Conservation (phyloP, 2,888 invertebrate species). For the Mesoligia furuncula region DNA sequence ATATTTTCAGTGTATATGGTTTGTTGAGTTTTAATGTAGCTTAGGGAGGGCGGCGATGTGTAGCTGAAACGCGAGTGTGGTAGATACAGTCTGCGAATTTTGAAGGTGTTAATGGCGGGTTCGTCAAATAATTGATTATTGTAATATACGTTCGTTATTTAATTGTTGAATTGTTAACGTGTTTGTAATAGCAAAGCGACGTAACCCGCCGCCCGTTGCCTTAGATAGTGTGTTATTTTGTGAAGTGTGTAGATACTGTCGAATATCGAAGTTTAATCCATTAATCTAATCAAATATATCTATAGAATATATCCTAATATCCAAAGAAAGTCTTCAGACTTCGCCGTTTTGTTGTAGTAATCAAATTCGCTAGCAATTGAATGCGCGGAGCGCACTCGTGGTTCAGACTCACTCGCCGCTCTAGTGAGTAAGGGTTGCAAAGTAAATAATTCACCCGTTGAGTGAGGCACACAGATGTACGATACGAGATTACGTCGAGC, state of each 20-base stretch:
- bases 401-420: constrained; percentile 50
- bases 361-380: constrained; percentile 19
- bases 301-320: constrained; percentile 22
- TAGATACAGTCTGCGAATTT: not conserved
- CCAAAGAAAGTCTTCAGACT: constrained; percentile 25
- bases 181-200: constrained; percentile 35
- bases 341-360: constrained; percentile 22
- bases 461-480: constrained; percentile 85
- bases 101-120: constrained; percentile 8
- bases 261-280: constrained; percentile 25
- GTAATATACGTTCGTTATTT: constrained; percentile 59
- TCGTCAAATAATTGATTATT: constrained; percentile 30
- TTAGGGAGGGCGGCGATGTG: constrained; percentile 60
- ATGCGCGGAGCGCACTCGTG: constrained; percentile 40
- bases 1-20: constrained; percentile 84
- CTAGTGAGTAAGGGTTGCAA: constrained; percentile 63
- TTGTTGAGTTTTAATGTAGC: constrained; percentile 82
- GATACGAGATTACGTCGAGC: constrained; percentile 78
- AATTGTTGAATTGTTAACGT: constrained; percentile 59
- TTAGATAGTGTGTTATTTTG: constrained; percentile 34
- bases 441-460: constrained; percentile 85
- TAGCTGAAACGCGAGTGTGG: constrained; percentile 31
- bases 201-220: constrained; percentile 22
- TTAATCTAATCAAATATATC: constrained; percentile 28
- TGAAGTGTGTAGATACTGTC: constrained; percentile 29